Base-by-base conservation (phyloP, 2,797 vertebrate genomes). In the Octomys mimax region DNA sequence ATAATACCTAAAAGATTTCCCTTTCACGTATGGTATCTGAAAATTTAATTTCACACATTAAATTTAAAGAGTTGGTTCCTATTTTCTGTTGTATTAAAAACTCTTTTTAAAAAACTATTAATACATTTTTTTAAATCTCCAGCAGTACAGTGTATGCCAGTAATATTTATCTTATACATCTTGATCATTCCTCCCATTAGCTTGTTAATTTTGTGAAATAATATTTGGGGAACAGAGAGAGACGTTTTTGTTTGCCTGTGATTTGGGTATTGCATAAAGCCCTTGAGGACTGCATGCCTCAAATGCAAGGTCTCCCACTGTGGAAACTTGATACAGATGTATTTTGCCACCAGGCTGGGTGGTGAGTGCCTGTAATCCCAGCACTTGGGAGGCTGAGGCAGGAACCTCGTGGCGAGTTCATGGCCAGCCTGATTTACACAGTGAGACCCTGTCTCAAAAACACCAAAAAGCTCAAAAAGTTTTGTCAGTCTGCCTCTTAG, bases 1-100 rank as follows among this genome's bases (percentile, higher is more conserved):
- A 39, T 87, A 52, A 39, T 87, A 59, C 64, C 26, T 79, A 19
- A 77, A 70, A 77, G 36, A 73, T 36, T 79, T 75, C 28, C 54
- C 75, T 36, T 52, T 92, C 80, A 87, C 80, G 70, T 46, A 31
- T 86, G 31, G 22, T 28, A 68, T 77, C 61, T 49, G 26, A 92
- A 66, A 81, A 71, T 86, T 26, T 57, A 71, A 71, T 86, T 92
- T 78, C 80, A n/a, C 0, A 5, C 46, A n/a, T 77, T 89, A 31
- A 18, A 14, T 94, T 71, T 91, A 39, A 96, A 70, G 93, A 75
- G 36, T 28, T 87, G 42, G 9, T 61, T 59, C 26, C 59, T 68
- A 0, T 68, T 81, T 81, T 46, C 49, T 21, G 21, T 4, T 21
- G 2, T 46, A 13, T 54, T 36, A 73, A 66, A 66, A 68, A 79